Base-by-base conservation (phyloP, 1,140 invertebrate species). In the Polyergus mexicanus region DNA sequence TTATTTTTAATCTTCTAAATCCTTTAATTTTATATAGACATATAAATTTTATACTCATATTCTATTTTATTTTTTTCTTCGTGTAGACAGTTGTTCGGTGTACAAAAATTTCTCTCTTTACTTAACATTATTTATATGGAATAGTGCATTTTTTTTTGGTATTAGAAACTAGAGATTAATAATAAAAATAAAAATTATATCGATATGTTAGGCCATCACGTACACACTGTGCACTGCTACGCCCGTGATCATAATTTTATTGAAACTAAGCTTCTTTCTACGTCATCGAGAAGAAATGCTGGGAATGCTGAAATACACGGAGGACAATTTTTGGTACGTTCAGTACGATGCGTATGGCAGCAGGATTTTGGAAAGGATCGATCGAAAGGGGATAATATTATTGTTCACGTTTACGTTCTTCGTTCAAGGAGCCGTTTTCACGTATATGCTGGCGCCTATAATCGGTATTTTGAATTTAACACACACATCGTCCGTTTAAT, bases 261-360 rank as follows among this genome's bases (percentile, higher is more conserved):
- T 89, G 1, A 92, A 92, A 19, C n/a, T 90, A n/a, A 35, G 41
- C 0, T 13, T 86, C 0, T 69, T 90, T 10, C 0, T 78, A 0
- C 0, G 35, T 5, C 62, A 86, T 8, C 85, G 88, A 10, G 13
- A 44, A 32, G 66, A 81, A n/a, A 32, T 92, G 6, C 28, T 90
- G 16, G 1, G 10, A 3, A 51, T 91, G 25, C 62, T 92, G 5
- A 41, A 5, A 7, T 85, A 83, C 7, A 84, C 88, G 13, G 68
- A 86, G 6, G 81, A 85, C 0, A 86, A 91, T 32, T 91, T 92
- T 56, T 92, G 90, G 90, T 66, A 83, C 16, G 47, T 3, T 0
- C 47, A 89, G 1, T 89, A 91, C 28, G 63, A 88, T 22, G 62
- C 63, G 1, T 47, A 78, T 19, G 86, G 86, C 13, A 44, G 47